phyloP scores from a whole-genome alignment of 92 coral and sea anemone genomes.

The Siderastrea siderea region DNA sequence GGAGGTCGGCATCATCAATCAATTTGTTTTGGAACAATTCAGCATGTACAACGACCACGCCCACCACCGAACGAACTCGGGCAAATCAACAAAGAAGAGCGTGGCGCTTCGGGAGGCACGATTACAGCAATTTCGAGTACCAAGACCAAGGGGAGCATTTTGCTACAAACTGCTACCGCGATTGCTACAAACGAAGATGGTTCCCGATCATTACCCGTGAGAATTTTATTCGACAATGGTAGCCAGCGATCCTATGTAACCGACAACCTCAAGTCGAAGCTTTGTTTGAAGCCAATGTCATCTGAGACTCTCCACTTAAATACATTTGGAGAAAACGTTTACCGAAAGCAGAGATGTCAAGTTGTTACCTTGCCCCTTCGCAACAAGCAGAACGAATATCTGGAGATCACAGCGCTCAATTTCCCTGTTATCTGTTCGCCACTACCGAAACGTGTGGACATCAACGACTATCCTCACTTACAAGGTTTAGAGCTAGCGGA shows the following conservation, averaged over 20 bases:
- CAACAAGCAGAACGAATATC: slow-evolving; percentile 17
- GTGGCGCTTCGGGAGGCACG: too few relatives aligned
- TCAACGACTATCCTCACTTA: too few relatives aligned
- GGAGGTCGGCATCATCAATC: too few relatives aligned
- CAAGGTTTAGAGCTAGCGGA: slow-evolving; percentile 40
- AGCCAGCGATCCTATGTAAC: slow-evolving; percentile 75
- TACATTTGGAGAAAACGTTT: slow-evolving; percentile 65
- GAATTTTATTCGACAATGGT: slow-evolving; percentile 42
- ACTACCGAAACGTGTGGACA: too few relatives aligned
- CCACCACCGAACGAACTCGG: not conserved
- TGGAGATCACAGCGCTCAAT: slow-evolving; percentile 48
- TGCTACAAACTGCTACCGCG: not conserved
- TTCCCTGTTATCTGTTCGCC: slow-evolving; percentile 81
- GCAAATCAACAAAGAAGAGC: too few relatives aligned
- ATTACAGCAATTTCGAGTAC: not conserved
- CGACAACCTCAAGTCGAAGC: slow-evolving; percentile 29
- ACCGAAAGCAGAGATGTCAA: slow-evolving; percentile 65
- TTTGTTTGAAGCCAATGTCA: slow-evolving; percentile 51
- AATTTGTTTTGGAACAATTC: slow-evolving; percentile 21
- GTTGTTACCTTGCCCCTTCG: slow-evolving; percentile 38
- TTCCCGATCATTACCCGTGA: not conserved
- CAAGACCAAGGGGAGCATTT: slow-evolving; percentile 18
- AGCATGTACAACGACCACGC: not conserved
- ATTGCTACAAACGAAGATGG: not conserved
- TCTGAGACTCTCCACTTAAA: slow-evolving; percentile 73